Evolutionary conservation across 2,113 vertebrate genomes (phyloP).

Genomic region (Eonycteris spelaea): DNA sequence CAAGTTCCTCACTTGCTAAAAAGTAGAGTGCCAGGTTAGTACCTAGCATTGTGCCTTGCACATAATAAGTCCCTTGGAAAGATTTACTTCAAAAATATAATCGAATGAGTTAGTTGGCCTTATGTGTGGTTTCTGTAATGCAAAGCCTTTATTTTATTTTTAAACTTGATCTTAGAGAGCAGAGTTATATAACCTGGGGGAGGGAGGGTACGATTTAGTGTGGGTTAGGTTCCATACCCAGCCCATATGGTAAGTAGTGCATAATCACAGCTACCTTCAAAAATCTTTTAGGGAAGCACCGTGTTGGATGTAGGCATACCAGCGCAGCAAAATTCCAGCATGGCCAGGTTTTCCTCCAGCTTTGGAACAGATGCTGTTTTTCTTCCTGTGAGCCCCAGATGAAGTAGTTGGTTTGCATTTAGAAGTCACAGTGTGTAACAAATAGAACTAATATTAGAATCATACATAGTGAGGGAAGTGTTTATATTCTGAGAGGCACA

Average conservation of each 20-base stretch:
- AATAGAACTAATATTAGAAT: neutral
- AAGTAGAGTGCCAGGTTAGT: neutral
- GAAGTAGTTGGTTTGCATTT: slow-evolving; percentile 1
- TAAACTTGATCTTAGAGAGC: neutral
- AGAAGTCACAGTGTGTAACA: neutral
- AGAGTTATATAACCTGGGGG: neutral
- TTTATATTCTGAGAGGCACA: neutral
- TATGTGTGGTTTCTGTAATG: neutral
- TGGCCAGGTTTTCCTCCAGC: neutral
- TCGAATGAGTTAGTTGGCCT: neutral
- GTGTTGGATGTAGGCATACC: neutral
- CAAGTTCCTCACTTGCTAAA: neutral
- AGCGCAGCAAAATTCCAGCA: neutral
- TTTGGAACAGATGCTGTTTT: neutral
- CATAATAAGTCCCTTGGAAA: neutral
- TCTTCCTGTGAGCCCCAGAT: neutral
- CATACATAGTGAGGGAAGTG: neutral
- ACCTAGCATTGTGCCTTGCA: neutral
- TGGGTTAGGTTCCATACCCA: neutral
- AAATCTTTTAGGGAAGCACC: neutral
- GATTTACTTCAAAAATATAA: neutral
- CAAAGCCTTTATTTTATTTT: neutral
- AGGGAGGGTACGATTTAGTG: neutral
- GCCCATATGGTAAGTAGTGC: neutral
- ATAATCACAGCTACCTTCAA: neutral